A percentile compares a stretch with the other conserved stretches of the same genome.
phyloP scores from a whole-genome alignment of 2,113 vertebrate species.

The Pithys albifrons region DNA sequence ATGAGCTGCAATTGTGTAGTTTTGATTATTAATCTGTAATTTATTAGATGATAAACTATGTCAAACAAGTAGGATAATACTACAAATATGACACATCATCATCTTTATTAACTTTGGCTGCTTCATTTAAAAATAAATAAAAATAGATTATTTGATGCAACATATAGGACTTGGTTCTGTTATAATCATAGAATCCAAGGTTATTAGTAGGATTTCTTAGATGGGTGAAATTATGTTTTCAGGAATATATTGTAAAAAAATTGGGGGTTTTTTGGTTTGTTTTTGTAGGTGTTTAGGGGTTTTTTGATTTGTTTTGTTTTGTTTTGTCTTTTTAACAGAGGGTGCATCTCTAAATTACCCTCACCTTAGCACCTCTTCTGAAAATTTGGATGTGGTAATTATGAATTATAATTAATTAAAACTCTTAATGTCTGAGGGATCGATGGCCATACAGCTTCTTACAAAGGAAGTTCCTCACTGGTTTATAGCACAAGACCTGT shows the following conservation, averaged over 20 bases:
- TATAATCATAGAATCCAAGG: background rate
- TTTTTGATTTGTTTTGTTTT: too few relatives aligned
- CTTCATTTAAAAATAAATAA: background rate
- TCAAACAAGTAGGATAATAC: background rate
- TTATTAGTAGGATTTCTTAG: background rate
- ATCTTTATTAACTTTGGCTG: background rate
- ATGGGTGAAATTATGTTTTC: background rate
- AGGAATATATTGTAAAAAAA: background rate
- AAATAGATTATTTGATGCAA: background rate
- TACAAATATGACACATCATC: background rate
- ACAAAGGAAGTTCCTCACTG: background rate
- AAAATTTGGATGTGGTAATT: slow-evolving; percentile 5
- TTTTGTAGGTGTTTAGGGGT: too few relatives aligned
- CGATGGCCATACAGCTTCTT: background rate
- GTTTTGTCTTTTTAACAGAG: background rate
- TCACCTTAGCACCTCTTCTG: slow-evolving; percentile 14
- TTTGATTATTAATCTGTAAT: background rate
- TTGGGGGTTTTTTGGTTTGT: too few relatives aligned
- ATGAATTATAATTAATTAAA: slow-evolving; percentile 39
- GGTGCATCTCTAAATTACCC: background rate
- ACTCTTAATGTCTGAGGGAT: slow-evolving; percentile 13
- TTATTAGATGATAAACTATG: background rate
- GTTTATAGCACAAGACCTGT: background rate
- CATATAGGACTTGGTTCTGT: background rate
- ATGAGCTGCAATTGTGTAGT: background rate